phyloP scores from a whole-genome alignment of 2,113 vertebrate genomes.

The Isurus oxyrinchus region DNA sequence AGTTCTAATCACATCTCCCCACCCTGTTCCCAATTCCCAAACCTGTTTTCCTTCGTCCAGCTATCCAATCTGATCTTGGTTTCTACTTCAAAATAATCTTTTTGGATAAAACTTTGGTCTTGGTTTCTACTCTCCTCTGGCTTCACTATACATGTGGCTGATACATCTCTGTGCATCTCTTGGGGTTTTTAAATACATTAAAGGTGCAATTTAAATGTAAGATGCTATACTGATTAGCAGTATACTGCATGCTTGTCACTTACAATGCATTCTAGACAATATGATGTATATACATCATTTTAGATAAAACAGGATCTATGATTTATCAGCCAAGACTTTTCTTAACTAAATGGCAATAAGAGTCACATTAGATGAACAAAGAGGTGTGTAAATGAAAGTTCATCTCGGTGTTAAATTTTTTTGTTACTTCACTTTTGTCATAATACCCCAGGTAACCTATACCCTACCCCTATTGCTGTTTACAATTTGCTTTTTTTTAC shows the following conservation, averaged over 20 bases:
- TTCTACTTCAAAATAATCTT: neutral
- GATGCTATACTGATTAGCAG: neutral
- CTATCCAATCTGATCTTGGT: neutral
- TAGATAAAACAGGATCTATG: neutral
- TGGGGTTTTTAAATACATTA: neutral
- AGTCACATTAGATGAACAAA: neutral
- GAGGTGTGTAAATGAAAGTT: neutral
- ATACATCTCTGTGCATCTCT: neutral
- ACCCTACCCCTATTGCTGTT: neutral
- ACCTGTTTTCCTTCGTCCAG: neutral
- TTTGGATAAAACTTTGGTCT: neutral
- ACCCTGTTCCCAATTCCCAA: neutral
- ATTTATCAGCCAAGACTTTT: neutral
- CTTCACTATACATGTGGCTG: no score
- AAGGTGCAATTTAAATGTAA: neutral
- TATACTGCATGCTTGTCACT: neutral
- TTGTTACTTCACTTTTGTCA: slow-evolving; percentile 5
- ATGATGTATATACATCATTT: neutral
- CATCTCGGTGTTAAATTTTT: neutral
- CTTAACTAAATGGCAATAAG: neutral
- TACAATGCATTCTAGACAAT: neutral
- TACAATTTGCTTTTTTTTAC: neutral
- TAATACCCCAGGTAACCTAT: neutral
- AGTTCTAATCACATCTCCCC: neutral
- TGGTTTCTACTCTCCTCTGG: no score